These are phyloP conservation scores for Rhynchotus rufescens DNA, from an alignment of 2,797 vertebrate genomes.

Conservation along the genomic window DNA sequence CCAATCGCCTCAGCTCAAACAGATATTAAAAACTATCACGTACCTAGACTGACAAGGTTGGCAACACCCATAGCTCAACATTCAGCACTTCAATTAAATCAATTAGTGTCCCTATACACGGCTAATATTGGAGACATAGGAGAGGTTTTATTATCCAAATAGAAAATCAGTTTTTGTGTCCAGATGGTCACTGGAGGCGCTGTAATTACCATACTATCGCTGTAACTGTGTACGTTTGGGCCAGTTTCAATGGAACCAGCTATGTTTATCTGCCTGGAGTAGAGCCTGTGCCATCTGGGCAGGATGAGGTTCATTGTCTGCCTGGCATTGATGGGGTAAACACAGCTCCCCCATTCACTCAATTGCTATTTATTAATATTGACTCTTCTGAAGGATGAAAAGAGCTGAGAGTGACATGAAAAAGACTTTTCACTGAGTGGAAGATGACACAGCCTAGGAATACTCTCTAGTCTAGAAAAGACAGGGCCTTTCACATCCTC, in stretches of 20 bases:
- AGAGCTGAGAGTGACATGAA: not conserved
- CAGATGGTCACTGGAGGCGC: slow-evolving; percentile 67
- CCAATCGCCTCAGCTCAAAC: not conserved
- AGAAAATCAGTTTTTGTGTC: slow-evolving; percentile 33
- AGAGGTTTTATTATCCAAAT: slow-evolving; percentile 46
- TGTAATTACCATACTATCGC: slow-evolving; percentile 15
- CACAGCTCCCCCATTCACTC: not conserved
- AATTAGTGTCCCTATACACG: slow-evolving; percentile 36
- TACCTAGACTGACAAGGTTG: not conserved
- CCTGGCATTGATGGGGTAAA: not conserved
- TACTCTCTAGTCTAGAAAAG: not conserved
- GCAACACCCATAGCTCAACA: not conserved
- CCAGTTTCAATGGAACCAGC: slow-evolving; percentile 37
- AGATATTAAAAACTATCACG: not conserved
- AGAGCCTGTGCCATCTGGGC: slow-evolving; percentile 3
- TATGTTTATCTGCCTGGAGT: slow-evolving; percentile 16
- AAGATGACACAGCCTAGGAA: not conserved
- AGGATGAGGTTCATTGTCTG: not conserved
- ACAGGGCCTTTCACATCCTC: not conserved
- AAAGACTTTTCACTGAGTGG: no score
- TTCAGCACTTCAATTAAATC: slow-evolving; percentile 44
- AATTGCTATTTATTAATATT: not conserved
- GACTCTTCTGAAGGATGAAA: not conserved
- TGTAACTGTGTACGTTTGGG: not conserved
- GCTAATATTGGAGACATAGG: slow-evolving; percentile 35